phyloP scores from a whole-genome alignment of 92 coral and sea anemone genomes.

The Scolanthus callimorphus region DNA sequence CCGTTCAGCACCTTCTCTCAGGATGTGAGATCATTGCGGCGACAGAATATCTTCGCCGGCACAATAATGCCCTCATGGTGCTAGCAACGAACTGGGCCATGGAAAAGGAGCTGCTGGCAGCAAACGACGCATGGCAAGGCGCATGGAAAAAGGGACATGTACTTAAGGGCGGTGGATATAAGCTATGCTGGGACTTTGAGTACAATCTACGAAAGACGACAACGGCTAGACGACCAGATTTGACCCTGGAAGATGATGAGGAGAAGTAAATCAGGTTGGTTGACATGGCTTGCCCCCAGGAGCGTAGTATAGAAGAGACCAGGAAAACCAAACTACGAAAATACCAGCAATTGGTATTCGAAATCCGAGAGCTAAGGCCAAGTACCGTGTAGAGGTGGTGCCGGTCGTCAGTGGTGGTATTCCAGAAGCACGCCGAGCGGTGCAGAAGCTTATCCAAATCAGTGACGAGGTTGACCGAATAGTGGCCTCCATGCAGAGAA shows the following conservation, averaged over 20 bases:
- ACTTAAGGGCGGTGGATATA: too few species aligned
- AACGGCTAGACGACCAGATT: slow-evolving; percentile 37
- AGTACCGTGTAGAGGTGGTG: slow-evolving; percentile 9
- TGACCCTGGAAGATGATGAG: slow-evolving; percentile 22
- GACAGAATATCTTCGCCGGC: slow-evolving; percentile 29
- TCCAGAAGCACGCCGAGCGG: slow-evolving; percentile 2
- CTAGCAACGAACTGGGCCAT: slow-evolving; percentile 22
- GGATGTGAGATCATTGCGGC: slow-evolving; percentile 22
- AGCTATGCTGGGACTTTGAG: too few species aligned
- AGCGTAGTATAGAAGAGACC: too few species aligned
- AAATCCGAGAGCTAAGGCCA: slow-evolving; percentile 13
- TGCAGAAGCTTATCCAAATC: slow-evolving; percentile 12
- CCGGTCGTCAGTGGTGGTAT: slow-evolving; percentile 34
- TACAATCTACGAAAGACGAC: slow-evolving; percentile 12
- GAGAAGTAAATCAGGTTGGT: slow-evolving; percentile 15
- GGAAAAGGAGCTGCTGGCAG: slow-evolving; percentile 17
- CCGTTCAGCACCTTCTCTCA: slow-evolving; percentile 20
- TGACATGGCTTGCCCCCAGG: slow-evolving; percentile 45
- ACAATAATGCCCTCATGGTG: slow-evolving; percentile 33
- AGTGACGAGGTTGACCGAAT: background rate
- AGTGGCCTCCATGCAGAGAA: background rate
- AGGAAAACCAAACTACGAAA: slow-evolving; percentile 17
- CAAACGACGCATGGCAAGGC: slow-evolving; percentile 22
- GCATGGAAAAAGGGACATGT: too few species aligned
- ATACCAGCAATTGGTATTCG: slow-evolving; percentile 30